phyloP scores from a whole-genome alignment of 2,888 invertebrate species.

The Hofmannophila pseudospretella region DNA sequence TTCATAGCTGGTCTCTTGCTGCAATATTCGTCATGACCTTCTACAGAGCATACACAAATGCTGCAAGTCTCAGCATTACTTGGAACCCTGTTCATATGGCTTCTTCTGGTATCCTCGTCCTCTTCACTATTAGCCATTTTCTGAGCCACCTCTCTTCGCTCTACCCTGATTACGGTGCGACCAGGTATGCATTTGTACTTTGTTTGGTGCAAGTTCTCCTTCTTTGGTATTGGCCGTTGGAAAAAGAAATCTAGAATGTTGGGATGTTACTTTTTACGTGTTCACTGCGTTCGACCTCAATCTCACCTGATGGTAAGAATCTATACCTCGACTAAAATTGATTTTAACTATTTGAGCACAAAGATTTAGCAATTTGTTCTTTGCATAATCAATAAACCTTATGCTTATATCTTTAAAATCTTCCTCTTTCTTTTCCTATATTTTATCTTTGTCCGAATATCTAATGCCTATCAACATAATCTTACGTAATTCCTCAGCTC shows the following conservation, averaged over 20 bases:
- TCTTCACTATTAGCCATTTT: neutral
- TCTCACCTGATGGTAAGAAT: too few relatives aligned
- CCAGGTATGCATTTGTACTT: slow-evolving; percentile 51
- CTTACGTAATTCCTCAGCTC: too few relatives aligned
- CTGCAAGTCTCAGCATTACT: slow-evolving; percentile 34
- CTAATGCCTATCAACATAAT: too few relatives aligned
- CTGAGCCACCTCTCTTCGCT: slow-evolving; percentile 6
- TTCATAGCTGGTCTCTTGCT: slow-evolving; percentile 47
- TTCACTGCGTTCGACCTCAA: too few relatives aligned
- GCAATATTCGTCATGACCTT: slow-evolving; percentile 52
- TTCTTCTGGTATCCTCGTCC: slow-evolving; percentile 19
- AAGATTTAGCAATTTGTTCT: too few relatives aligned
- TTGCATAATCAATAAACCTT: too few relatives aligned
- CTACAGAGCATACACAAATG: slow-evolving; percentile 52
- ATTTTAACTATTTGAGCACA: too few relatives aligned
- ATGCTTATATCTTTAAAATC: too few relatives aligned
- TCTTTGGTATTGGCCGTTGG: slow-evolving; percentile 31
- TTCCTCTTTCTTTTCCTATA: too few relatives aligned
- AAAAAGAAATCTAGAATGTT: slow-evolving; percentile 46
- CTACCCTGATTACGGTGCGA: slow-evolving; percentile 42
- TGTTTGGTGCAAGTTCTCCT: slow-evolving; percentile 16
- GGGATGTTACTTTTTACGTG: neutral
- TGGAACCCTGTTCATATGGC: slow-evolving; percentile 36
- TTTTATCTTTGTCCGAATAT: too few relatives aligned
- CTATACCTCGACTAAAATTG: too few relatives aligned